Evolutionary conservation across 2,113 vertebrate genomes (phyloP).

Genomic region (Colinus virginianus): DNA sequence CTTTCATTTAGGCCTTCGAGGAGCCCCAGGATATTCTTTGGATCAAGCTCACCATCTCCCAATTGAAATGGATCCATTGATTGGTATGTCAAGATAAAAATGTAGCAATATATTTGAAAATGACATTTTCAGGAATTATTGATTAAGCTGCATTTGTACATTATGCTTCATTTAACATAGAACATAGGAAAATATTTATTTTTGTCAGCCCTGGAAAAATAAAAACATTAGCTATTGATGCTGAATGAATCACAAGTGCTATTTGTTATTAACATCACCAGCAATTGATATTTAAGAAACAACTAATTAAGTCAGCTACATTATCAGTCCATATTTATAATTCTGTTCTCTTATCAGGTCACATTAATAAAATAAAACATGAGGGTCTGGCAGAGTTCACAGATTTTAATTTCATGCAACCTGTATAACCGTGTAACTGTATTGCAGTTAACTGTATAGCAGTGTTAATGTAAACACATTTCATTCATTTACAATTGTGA

Average conservation of each 20-base stretch:
- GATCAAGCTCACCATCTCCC: constrained; percentile 98
- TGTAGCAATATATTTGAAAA: constrained; percentile 33
- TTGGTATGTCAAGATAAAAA: constrained; percentile 84
- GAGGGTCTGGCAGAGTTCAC: not conserved
- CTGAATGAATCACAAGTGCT: constrained; percentile 9
- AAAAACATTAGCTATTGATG: constrained; percentile 15
- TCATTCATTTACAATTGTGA: not conserved
- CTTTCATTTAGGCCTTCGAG: constrained; percentile 86
- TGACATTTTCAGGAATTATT: not conserved
- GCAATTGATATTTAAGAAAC: constrained; percentile 38
- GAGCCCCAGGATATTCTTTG: constrained; percentile 96
- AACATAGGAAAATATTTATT: constrained; percentile 41
- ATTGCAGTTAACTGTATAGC: too few relatives aligned
- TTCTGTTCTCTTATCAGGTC: constrained; percentile 17
- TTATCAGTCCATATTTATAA: constrained; percentile 3
- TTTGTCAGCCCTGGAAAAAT: not conserved
- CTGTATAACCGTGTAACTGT: too few relatives aligned
- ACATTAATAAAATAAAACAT: constrained; percentile 31
- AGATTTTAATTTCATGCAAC: not conserved
- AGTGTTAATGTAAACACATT: not conserved
- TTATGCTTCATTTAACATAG: constrained; percentile 25
- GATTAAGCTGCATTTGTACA: not conserved
- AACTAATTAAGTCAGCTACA: constrained; percentile 24
- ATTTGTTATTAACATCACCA: constrained; percentile 48
- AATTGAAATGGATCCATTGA: constrained; percentile 97